A percentile compares a stretch with the other conserved stretches of the same genome.
Evolutionary conservation across 2,797 vertebrate genomes (phyloP).

Genomic region (Acanthopagrus latus): DNA sequence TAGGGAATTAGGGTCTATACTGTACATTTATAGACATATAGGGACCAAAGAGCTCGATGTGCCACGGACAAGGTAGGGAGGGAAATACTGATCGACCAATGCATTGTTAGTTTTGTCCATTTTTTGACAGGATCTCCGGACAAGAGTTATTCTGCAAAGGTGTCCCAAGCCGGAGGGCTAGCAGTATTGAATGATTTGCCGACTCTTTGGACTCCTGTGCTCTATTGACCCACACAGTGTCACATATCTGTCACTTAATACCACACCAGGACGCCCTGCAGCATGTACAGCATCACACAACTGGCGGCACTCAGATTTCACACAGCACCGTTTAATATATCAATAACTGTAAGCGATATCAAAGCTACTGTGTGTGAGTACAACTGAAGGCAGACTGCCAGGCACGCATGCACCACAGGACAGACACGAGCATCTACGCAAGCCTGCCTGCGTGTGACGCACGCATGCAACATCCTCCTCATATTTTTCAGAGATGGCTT

Average conservation of each 20-base stretch:
- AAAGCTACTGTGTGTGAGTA: constrained; percentile 26
- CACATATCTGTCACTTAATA: constrained; percentile 47
- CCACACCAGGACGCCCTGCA: constrained; percentile 21
- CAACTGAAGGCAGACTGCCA: constrained; percentile 11
- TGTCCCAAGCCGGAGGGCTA: background rate
- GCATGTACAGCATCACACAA: constrained; percentile 15
- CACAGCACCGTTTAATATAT: constrained; percentile 21
- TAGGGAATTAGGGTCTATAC: no score
- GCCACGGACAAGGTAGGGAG: background rate
- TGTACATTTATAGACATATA: no score
- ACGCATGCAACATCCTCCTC: constrained; percentile 1
- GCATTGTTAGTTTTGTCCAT: background rate
- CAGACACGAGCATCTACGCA: background rate
- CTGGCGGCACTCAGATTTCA: constrained; percentile 41
- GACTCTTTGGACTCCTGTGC: constrained; percentile 5
- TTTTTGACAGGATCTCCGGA: background rate
- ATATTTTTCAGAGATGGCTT: constrained; percentile 30
- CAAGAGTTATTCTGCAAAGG: background rate
- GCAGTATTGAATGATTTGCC: constrained; percentile 15
- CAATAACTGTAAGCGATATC: constrained; percentile 58
- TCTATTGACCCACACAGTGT: constrained; percentile 36
- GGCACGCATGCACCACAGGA: background rate
- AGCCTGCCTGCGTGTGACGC: constrained; percentile 8
- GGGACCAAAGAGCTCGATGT: background rate
- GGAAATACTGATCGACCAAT: background rate